Evolutionary conservation across 2,113 vertebrate species (phyloP).

Genomic region (Channa argus): DNA sequence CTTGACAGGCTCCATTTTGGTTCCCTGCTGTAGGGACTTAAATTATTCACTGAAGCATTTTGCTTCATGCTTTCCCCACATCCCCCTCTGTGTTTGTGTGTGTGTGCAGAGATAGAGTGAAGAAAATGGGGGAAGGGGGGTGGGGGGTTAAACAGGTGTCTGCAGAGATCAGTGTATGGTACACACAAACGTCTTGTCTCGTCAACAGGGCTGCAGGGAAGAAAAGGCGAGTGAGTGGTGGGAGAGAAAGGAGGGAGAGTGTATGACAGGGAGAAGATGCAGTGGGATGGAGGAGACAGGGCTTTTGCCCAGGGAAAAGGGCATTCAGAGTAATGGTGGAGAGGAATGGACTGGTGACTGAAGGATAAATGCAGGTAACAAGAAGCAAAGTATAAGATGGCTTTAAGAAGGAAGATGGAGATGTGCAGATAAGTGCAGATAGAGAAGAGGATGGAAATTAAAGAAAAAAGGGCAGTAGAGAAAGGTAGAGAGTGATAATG

Average conservation of each 20-base stretch:
- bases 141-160: slow-evolving; percentile 78
- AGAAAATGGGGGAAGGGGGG: slow-evolving; percentile 14
- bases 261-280: slow-evolving; percentile 39
- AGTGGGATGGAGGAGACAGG: slow-evolving; percentile 55
- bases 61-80: slow-evolving; percentile 65
- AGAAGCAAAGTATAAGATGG: slow-evolving; percentile 23
- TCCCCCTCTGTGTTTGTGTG: slow-evolving; percentile 38
- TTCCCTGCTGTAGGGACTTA: slow-evolving; percentile 74
- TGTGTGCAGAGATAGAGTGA: slow-evolving; percentile 1
- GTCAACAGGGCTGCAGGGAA: slow-evolving; percentile 63
- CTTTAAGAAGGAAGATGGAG: slow-evolving; percentile 6
- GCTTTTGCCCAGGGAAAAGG: slow-evolving; percentile 56
- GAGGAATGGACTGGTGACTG: slow-evolving; percentile 46
- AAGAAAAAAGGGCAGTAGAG: slow-evolving; percentile 29
- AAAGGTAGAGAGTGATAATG: slow-evolving; percentile 42
- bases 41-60: slow-evolving; percentile 82
- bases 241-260: slow-evolving; percentile 13
- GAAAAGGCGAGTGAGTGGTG: slow-evolving; percentile 50
- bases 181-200: slow-evolving; percentile 74
- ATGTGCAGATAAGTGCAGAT: slow-evolving; percentile 35
- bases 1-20: slow-evolving; percentile 80
- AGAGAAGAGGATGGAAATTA: slow-evolving; percentile 62
- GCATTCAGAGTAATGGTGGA: slow-evolving; percentile 48
- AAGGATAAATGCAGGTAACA: slow-evolving; percentile 57
- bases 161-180: slow-evolving; percentile 74